Evolutionary conservation across 2,113 vertebrate genomes (phyloP).

Genomic region (Helogale parvula): DNA sequence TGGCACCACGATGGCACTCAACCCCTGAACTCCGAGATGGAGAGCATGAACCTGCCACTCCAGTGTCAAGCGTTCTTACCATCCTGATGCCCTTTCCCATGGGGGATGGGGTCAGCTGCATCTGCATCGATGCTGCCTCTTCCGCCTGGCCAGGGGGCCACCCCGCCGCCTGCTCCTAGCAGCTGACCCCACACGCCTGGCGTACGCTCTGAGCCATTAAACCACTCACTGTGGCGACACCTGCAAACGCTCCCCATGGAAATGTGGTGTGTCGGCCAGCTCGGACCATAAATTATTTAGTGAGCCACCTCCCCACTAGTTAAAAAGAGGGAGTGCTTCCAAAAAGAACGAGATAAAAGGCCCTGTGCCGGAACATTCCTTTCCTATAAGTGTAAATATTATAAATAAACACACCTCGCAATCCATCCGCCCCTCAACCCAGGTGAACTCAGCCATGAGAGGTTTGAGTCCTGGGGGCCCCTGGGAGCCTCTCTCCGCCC

Average conservation of each 20-base stretch:
- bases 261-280: background rate
- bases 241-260: rapidly evolving
- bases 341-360: background rate
- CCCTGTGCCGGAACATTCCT: background rate
- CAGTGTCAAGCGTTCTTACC: rapidly evolving
- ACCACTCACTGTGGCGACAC: rapidly evolving
- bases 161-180: background rate
- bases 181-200: background rate
- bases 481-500: background rate
- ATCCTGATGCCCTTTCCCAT: no score
- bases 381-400: background rate
- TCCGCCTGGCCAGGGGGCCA: background rate
- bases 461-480: rapidly evolving
- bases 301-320: slow-evolving; percentile 20
- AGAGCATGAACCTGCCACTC: rapidly evolving
- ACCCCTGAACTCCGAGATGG: rapidly evolving
- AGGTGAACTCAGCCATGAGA: rapidly evolving
- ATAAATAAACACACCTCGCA: background rate
- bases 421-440: background rate
- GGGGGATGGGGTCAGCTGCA: rapidly evolving
- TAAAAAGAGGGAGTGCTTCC: slow-evolving; percentile 41
- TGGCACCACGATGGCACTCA: rapidly evolving
- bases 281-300: background rate
- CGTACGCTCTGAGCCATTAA: background rate
- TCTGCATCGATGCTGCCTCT: rapidly evolving